A percentile compares a stretch with the other conserved stretches of the same genome.
These are phyloP conservation scores for Epsilonema sp. DNA, from an alignment of 2,888 invertebrate species.

Conservation along the genomic window DNA sequence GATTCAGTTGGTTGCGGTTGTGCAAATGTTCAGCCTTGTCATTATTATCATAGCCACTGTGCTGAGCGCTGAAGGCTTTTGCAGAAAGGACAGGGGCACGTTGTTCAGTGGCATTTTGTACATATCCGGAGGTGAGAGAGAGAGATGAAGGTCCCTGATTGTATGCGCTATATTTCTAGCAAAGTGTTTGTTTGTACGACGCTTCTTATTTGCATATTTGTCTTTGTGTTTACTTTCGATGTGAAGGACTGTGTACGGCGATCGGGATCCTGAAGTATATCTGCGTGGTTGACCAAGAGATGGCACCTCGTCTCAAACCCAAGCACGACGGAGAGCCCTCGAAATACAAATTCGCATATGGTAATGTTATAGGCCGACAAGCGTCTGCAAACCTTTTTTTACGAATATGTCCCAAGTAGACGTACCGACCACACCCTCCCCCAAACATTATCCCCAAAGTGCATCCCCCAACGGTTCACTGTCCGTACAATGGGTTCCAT, in stretches of 20 bases:
- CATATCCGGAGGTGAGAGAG: constrained; percentile 20
- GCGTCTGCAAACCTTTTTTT: no score
- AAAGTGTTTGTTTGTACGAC: background rate
- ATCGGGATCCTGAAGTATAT: constrained; percentile 23
- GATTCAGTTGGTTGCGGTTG: constrained; percentile 18
- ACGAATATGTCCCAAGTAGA: background rate
- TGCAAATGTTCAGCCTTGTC: constrained; percentile 19
- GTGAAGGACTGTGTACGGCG: constrained; percentile 15
- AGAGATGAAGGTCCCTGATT: no score
- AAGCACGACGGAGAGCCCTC: constrained; percentile 2
- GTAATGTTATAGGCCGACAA: background rate
- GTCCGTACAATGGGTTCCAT: no score
- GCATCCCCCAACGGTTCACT: no score
- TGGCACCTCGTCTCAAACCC: constrained; percentile 10
- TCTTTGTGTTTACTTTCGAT: background rate
- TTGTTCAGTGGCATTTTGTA: constrained; percentile 21
- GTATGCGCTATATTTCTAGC: background rate
- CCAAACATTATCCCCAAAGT: no score
- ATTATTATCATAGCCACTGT: constrained; percentile 19
- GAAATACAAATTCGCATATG: background rate
- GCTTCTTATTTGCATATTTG: constrained; percentile 9
- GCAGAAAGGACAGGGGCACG: constrained; percentile 15
- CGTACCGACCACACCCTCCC: background rate
- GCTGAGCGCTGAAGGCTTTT: constrained; percentile 18
- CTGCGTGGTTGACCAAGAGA: constrained; percentile 26